Conservation (phyloP, 2,113 vertebrate species). For the Clarias magur region DNA sequence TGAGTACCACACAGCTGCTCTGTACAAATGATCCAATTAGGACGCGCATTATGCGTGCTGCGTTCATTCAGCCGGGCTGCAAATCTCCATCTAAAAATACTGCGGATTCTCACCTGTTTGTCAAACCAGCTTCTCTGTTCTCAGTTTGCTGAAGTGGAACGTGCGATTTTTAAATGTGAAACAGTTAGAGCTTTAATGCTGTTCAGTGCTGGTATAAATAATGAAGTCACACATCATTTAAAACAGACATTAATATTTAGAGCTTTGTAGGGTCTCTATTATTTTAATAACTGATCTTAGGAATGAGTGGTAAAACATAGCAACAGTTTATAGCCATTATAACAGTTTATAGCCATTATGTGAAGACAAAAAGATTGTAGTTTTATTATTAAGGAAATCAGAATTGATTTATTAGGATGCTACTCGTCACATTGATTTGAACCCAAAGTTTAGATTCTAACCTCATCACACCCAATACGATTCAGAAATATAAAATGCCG, state of each 20-base stretch:
- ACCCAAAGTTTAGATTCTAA: background rate
- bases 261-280: background rate
- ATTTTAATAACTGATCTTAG: background rate
- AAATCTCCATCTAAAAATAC: conserved; percentile 34
- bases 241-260: background rate
- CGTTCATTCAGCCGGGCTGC: conserved; percentile 1
- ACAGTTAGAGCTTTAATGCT: background rate
- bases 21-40: conserved; percentile 44
- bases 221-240: background rate
- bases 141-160: background rate
- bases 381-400: background rate
- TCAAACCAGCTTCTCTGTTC: background rate
- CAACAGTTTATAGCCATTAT: background rate
- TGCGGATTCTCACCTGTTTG: conserved; percentile 15
- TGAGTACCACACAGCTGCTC: conserved; percentile 41
- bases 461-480: background rate
- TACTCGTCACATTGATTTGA: background rate
- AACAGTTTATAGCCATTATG: background rate
- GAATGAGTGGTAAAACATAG: background rate
- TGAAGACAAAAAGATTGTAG: background rate
- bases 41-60: conserved; percentile 5
- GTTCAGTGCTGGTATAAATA: background rate
- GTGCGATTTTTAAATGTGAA: background rate
- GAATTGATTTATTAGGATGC: background rate
- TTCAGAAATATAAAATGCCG: background rate